These are phyloP conservation scores for Lacerta agilis DNA, from an alignment of 2,797 vertebrate genomes.

Conservation along the genomic window DNA sequence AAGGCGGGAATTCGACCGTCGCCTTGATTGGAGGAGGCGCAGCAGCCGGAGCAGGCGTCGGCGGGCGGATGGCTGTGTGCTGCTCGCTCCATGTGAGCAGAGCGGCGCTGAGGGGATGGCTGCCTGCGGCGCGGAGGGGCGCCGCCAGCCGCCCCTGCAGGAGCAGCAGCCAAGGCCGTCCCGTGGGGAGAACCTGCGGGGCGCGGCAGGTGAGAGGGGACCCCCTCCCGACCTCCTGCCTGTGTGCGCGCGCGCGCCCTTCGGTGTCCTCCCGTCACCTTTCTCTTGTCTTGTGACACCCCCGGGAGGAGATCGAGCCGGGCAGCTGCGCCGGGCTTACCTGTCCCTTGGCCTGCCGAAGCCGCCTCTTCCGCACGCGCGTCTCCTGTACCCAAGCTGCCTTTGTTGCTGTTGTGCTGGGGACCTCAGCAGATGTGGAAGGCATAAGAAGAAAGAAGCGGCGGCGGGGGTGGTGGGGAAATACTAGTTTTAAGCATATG, in stretches of 20 bases:
- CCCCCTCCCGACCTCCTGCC: not conserved
- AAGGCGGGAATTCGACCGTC: no score
- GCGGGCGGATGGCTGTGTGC: slow-evolving; percentile 37
- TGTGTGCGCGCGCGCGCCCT: not conserved
- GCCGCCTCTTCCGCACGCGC: no score
- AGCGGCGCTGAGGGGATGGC: not conserved
- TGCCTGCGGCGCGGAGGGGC: not conserved
- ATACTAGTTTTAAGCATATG: not conserved
- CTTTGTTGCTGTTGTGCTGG: not conserved
- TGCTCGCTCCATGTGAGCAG: not conserved
- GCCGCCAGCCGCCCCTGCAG: not conserved
- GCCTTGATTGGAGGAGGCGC: not conserved
- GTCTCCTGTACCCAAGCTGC: not conserved
- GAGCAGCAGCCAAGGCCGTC: not conserved
- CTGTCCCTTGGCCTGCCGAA: not conserved
- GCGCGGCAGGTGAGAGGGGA: not conserved
- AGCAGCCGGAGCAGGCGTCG: not conserved
- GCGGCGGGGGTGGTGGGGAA: no score
- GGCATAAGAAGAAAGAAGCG: no score
- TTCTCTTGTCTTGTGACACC: no score
- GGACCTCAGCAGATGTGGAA: not conserved
- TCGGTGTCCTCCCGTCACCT: not conserved
- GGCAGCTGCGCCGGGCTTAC: not conserved
- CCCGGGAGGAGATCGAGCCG: not conserved
- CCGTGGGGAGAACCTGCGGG: not conserved